Evolutionary conservation across 2,113 vertebrate genomes (phyloP).

Genomic region (Engystomops pustulosus): DNA sequence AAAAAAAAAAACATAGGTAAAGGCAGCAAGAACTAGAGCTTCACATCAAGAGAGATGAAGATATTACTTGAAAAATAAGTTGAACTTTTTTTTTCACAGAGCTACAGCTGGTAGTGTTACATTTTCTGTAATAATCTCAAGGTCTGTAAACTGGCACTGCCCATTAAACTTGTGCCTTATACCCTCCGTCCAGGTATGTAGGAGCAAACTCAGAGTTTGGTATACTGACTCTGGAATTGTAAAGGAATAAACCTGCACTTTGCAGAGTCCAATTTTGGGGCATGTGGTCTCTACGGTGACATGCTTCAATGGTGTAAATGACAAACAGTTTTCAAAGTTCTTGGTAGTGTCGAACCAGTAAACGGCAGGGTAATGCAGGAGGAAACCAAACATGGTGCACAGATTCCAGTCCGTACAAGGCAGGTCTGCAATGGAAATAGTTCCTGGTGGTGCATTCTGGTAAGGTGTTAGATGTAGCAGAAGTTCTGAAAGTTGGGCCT

Average conservation of each 20-base stretch:
- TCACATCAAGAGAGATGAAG: neutral
- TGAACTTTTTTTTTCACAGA: slow-evolving; percentile 71
- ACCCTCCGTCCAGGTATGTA: slow-evolving; percentile 75
- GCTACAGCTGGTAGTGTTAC: slow-evolving; percentile 81
- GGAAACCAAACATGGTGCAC: slow-evolving; percentile 85
- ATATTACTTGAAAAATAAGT: neutral
- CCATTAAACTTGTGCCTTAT: slow-evolving; percentile 74
- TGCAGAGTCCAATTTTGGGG: slow-evolving; percentile 65
- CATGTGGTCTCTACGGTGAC: slow-evolving; percentile 75
- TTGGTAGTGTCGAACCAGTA: slow-evolving; percentile 80
- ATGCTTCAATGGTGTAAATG: slow-evolving; percentile 80
- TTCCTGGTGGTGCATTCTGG: neutral
- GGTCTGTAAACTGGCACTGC: slow-evolving; percentile 80
- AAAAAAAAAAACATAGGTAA: too few species aligned
- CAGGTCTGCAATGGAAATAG: slow-evolving; percentile 65
- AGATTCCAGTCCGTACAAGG: slow-evolving; percentile 78
- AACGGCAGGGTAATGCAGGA: slow-evolving; percentile 85
- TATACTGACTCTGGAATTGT: slow-evolving; percentile 84
- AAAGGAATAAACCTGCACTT: slow-evolving; percentile 84
- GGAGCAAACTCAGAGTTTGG: slow-evolving; percentile 60
- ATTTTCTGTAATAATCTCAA: slow-evolving; percentile 76
- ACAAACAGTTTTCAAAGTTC: slow-evolving; percentile 83
- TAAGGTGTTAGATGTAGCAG: slow-evolving; percentile 67
- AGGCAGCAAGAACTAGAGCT: neutral
- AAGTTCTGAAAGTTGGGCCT: slow-evolving; percentile 65